phyloP scores from a whole-genome alignment of 2,797 vertebrate genomes.

The Mallotus villosus region DNA sequence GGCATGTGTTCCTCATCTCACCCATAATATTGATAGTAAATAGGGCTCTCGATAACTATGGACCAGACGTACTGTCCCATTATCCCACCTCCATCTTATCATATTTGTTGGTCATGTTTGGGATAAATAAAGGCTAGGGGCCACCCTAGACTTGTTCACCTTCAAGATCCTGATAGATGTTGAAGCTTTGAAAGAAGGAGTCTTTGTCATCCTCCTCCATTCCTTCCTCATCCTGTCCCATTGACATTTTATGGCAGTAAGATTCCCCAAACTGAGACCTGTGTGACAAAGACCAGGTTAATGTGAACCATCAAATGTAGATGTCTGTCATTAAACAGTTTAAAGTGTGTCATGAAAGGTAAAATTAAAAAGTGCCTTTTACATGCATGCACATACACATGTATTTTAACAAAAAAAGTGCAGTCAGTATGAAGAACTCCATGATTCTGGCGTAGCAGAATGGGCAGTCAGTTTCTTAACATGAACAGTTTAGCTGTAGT shows the following conservation, averaged over 20 bases:
- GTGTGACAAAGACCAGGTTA: conserved; percentile 3
- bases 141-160: conserved; percentile 51
- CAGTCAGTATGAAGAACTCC: no score
- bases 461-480: no score
- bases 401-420: no score
- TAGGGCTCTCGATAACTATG: conserved; percentile 61
- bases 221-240: conserved; percentile 12
- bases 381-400: no score
- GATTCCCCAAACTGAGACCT: conserved; percentile 7
- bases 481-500: no score
- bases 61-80: conserved; percentile 59
- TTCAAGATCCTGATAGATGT: conserved; percentile 48
- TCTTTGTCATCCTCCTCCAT: conserved; percentile 11
- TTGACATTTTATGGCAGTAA: neutral
- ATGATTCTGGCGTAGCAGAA: no score
- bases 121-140: conserved; percentile 64
- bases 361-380: no score
- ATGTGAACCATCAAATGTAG: conserved; percentile 27
- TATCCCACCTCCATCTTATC: conserved; percentile 71
- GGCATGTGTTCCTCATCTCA: conserved; percentile 46
- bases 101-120: conserved; percentile 69
- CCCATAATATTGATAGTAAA: conserved; percentile 82
- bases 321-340: neutral
- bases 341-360: no score
- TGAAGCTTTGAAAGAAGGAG: conserved; percentile 18